phyloP scores from a whole-genome alignment of 1,140 invertebrate genomes.

The Asobara japonica region DNA sequence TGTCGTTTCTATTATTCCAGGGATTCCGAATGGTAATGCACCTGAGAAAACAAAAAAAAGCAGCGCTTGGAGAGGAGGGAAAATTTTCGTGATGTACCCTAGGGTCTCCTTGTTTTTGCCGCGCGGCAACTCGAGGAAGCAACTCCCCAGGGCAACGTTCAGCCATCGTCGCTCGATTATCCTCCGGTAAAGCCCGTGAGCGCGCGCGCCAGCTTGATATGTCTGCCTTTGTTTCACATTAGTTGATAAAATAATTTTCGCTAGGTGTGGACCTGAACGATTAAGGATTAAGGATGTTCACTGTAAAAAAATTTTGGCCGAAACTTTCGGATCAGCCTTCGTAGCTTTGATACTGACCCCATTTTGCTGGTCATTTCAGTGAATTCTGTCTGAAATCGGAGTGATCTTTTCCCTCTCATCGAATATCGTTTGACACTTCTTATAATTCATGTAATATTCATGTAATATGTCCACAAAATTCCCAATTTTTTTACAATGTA shows the following conservation, averaged over 20 bases:
- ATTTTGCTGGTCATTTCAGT: no score
- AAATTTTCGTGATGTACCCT: background rate
- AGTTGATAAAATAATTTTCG: conserved; percentile 9
- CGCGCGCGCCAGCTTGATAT: conserved; percentile 23
- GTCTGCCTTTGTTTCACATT: conserved; percentile 21
- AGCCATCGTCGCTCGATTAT: conserved; percentile 14
- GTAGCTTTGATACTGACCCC: no score
- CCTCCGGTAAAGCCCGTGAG: background rate
- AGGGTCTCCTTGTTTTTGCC: conserved; percentile 2
- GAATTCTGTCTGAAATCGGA: no score
- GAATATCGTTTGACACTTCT: no score
- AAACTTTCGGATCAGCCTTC: no score
- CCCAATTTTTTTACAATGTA: no score
- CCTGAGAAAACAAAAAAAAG: conserved; percentile 10
- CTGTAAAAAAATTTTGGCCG: no score
- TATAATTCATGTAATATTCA: no score
- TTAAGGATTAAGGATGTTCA: no score
- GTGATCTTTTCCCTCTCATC: no score
- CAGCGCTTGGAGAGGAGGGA: conserved; percentile 15
- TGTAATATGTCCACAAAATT: no score
- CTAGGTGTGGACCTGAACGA: background rate
- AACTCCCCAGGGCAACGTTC: background rate
- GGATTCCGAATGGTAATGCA: background rate
- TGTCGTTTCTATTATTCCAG: background rate
- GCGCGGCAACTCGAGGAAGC: background rate